phyloP scores from a whole-genome alignment of 1,140 invertebrate species.

The Dolichoris vasculosae region DNA sequence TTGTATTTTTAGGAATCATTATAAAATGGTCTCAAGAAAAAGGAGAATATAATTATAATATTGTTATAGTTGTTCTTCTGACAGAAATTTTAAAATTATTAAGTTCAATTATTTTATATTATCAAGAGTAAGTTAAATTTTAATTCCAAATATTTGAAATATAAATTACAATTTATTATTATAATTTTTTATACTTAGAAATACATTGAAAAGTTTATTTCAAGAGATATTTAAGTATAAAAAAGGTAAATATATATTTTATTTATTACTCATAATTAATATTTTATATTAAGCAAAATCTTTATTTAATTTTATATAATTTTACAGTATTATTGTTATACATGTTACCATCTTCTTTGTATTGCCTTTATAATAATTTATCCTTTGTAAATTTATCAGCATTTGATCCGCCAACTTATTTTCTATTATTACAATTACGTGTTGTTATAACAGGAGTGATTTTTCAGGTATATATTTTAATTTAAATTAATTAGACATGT shows the following conservation, averaged over 20 bases:
- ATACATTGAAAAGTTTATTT: constrained; percentile 73
- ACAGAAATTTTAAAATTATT: constrained; percentile 92
- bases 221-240: constrained; percentile 77
- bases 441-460: constrained; percentile 94
- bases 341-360: constrained; percentile 91
- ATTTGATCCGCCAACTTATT: constrained; percentile 97
- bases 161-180: constrained; percentile 21
- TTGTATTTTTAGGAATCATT: constrained; percentile 84
- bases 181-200: constrained; percentile 65
- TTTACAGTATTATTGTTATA: constrained; percentile 86
- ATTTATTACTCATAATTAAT: background rate
- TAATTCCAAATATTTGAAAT: constrained; percentile 8
- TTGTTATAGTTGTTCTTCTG: constrained; percentile 89
- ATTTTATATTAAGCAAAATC: background rate
- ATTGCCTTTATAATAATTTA: constrained; percentile 97
- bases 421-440: constrained; percentile 92
- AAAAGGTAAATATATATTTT: constrained; percentile 62
- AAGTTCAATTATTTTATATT: constrained; percentile 82
- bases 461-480: constrained; percentile 85
- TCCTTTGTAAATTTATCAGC: constrained; percentile 91
- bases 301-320: constrained; percentile 42
- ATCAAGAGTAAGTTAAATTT: constrained; percentile 78
- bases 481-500: background rate
- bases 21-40: constrained; percentile 91
- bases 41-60: constrained; percentile 91